phyloP scores from a whole-genome alignment of 1,140 invertebrate species.

The Lepidotrigona ventralis region DNA sequence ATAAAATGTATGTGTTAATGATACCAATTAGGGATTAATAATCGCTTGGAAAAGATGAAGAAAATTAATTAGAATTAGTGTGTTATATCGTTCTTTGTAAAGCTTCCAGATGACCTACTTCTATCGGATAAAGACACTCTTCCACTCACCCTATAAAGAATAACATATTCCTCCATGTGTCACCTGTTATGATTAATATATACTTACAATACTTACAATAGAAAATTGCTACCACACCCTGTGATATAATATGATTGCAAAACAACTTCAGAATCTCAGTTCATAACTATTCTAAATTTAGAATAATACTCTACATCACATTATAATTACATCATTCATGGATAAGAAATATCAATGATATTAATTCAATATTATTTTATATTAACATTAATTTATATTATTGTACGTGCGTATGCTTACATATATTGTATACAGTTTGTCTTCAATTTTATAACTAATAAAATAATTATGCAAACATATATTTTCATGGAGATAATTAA shows the following conservation, averaged over 20 bases:
- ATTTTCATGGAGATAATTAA: too few relatives aligned
- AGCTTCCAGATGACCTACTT: slow-evolving; percentile 43
- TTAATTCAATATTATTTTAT: too few relatives aligned
- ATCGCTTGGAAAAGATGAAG: neutral
- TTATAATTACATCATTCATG: neutral
- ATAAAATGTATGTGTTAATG: too few relatives aligned
- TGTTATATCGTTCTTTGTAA: slow-evolving; percentile 32
- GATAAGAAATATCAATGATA: neutral
- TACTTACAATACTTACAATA: too few relatives aligned
- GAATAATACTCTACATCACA: neutral
- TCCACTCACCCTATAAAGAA: slow-evolving; percentile 47
- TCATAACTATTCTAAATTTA: neutral
- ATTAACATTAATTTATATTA: too few relatives aligned
- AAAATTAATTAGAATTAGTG: neutral
- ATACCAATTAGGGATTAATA: neutral
- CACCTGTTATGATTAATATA: slow-evolving; percentile 4
- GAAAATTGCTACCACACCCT: too few relatives aligned
- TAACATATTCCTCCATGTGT: slow-evolving; percentile 24
- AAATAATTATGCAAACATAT: too few relatives aligned
- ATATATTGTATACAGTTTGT: too few relatives aligned
- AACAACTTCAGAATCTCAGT: too few relatives aligned
- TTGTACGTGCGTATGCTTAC: too few relatives aligned
- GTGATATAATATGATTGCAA: too few relatives aligned
- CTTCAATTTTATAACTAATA: too few relatives aligned
- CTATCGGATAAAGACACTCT: slow-evolving; percentile 22